Base-by-base conservation (phyloP, 2,888 invertebrate species). In the Linnaemya tessellans region DNA sequence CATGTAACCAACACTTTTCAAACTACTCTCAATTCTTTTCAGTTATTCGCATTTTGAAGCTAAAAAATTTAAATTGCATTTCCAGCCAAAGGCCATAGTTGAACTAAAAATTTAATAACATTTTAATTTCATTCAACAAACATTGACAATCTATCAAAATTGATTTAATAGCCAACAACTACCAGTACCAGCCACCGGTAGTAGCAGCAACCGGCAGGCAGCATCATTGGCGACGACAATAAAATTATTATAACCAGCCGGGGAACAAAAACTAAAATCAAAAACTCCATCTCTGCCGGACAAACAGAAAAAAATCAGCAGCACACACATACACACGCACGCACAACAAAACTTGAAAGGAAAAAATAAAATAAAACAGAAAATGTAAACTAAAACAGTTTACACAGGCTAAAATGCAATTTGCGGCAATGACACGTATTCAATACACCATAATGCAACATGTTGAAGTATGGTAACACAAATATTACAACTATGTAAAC, bases 381-480 rank as follows among this genome's bases (percentile, higher is more conserved):
- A 46, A 67, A 43, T 67, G 65, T 38, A 46, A 80, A 60, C 65
- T 67, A 60, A 71, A 84, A 67, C 30, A 62, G 84, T 80, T 68
- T 74, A 71, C 79, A 73, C 79, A 82, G 65, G 82, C 85, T 85
- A 85, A 85, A 85, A 82, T 85, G 85, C 85, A 85, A 85, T 85
- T 85, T 85, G 82, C 71, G 82, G 85, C 79, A 82, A 67, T 80
- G 82, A 80, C 85, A 85, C 85, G 85, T 85, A 82, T 85, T 85
- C 85, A 85, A 85, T 85, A 85, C 82, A 78, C 67, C 85, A 82
- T 85, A 82, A 85, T 82, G 82, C 85, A 85, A 85, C 85, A 82
- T 85, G 85, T 85, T 75, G 82, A 85, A 75, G 75, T 80, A 79
- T 82, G 79, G 81, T 67, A 80, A 85, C 75, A 75, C 85, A 85